Evolutionary conservation across 1,140 invertebrate genomes (phyloP).

Genomic region (Cydia amplana): DNA sequence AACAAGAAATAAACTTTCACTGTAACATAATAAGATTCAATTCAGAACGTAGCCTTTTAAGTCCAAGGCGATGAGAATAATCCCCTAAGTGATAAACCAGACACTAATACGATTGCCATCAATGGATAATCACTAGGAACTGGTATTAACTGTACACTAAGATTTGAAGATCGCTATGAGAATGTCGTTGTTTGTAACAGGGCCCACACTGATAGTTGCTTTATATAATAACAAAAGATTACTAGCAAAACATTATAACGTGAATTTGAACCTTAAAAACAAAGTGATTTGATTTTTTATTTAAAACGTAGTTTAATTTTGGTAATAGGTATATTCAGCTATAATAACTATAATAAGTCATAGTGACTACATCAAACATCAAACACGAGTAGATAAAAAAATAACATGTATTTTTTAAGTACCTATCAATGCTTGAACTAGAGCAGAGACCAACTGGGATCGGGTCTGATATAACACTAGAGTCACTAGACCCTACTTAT

Average conservation of each 20-base stretch:
- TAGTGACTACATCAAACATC: too few relatives aligned
- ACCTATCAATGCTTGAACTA: too few relatives aligned
- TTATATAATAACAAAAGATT: neutral
- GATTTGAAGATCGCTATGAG: conserved; percentile 14
- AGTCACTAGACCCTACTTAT: too few relatives aligned
- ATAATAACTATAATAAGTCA: too few relatives aligned
- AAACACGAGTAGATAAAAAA: too few relatives aligned
- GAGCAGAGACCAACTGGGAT: too few relatives aligned
- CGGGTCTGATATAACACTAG: too few relatives aligned
- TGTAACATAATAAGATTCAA: conserved; percentile 6
- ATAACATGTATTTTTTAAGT: too few relatives aligned
- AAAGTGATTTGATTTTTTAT: too few relatives aligned
- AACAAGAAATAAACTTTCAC: neutral
- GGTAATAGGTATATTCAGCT: too few relatives aligned
- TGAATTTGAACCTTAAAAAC: neutral
- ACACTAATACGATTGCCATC: conserved; percentile 56
- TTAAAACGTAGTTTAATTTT: too few relatives aligned
- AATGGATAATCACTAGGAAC: conserved; percentile 48
- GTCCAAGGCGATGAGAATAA: conserved; percentile 37
- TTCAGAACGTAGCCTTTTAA: neutral
- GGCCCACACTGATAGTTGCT: neutral
- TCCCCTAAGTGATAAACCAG: conserved; percentile 48
- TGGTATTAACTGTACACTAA: conserved; percentile 35
- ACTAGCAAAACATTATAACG: neutral
- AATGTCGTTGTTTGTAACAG: neutral